Percentiles rank a stretch among this genome's conserved stretches.
Evolutionary conservation across 1,140 invertebrate species (phyloP).

Genomic region (Belonocnema kinseyi): DNA sequence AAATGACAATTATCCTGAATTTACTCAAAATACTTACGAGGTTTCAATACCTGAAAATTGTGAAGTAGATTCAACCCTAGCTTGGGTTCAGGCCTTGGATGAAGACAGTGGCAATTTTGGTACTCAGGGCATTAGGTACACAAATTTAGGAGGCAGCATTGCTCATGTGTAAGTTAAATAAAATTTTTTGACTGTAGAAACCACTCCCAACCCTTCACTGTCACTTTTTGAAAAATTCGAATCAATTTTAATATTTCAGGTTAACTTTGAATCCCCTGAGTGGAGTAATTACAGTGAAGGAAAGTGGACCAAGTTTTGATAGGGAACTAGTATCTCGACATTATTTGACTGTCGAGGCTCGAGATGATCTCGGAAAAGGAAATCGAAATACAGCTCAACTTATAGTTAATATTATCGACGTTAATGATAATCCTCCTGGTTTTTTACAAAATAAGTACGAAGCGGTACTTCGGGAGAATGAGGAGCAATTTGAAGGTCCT

Average conservation of each 20-base stretch:
- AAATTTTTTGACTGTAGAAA: not conserved
- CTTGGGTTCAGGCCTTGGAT: conserved; percentile 88
- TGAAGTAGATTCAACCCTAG: conserved; percentile 86
- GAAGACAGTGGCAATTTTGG: conserved; percentile 91
- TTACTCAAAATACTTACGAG: conserved; percentile 86
- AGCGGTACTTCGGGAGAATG: conserved; percentile 88
- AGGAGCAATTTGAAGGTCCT: conserved; percentile 85
- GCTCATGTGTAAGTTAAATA: conserved; percentile 85
- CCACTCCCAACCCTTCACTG: too few species aligned
- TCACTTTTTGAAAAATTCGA: too few species aligned
- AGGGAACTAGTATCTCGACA: conserved; percentile 90
- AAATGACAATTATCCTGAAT: conserved; percentile 96
- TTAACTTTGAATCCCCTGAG: conserved; percentile 87
- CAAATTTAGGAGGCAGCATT: conserved; percentile 86
- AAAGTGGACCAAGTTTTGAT: conserved; percentile 87
- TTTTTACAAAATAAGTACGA: conserved; percentile 91
- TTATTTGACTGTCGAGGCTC: conserved; percentile 93
- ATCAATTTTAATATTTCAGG: conserved; percentile 73
- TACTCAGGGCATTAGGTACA: conserved; percentile 91
- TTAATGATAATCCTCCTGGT: conserved; percentile 91
- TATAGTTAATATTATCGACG: conserved; percentile 89
- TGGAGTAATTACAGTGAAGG: conserved; percentile 89
- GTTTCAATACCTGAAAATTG: conserved; percentile 90
- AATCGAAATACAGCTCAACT: conserved; percentile 92
- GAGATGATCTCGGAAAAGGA: conserved; percentile 90